Conservation (phyloP, 2,113 vertebrate species). For the Campylomormyrus tamandua region DNA sequence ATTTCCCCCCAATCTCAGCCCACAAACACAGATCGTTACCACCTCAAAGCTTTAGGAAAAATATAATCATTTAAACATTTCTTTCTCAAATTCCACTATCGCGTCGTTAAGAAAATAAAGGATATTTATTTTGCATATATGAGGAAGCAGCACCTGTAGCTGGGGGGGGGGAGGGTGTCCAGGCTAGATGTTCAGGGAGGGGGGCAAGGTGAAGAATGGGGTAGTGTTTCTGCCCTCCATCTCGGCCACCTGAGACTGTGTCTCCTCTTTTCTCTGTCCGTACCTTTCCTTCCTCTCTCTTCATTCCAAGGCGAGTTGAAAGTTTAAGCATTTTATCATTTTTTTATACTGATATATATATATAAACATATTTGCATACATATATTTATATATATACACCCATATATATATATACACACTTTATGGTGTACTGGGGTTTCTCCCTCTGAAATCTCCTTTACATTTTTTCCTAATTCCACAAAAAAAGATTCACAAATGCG, state of each 20-base stretch:
- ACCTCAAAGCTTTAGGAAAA: slow-evolving; percentile 25
- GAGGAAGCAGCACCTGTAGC: slow-evolving; percentile 68
- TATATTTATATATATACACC: slow-evolving; percentile 29
- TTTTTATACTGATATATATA: slow-evolving; percentile 47
- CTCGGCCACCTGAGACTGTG: slow-evolving; percentile 31
- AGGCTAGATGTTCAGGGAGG: slow-evolving; percentile 29
- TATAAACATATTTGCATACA: slow-evolving; percentile 42
- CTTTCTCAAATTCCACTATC: slow-evolving; percentile 34
- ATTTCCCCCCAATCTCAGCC: slow-evolving; percentile 3
- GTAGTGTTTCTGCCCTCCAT: slow-evolving; percentile 46
- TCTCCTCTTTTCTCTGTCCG: slow-evolving; percentile 36
- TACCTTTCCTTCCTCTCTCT: slow-evolving; percentile 24
- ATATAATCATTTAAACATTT: slow-evolving; percentile 26
- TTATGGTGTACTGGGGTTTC: slow-evolving; percentile 39
- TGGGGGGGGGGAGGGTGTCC: slow-evolving; percentile 43
- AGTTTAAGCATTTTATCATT: slow-evolving; percentile 42
- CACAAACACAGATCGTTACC: slow-evolving; percentile 21
- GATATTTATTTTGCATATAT: slow-evolving; percentile 69
- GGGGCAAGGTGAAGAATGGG: slow-evolving; percentile 29
- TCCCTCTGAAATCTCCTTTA: slow-evolving; percentile 48
- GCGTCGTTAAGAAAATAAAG: slow-evolving; percentile 50
- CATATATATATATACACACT: slow-evolving; percentile 43
- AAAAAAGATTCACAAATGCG: slow-evolving; percentile 34
- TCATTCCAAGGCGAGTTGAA: slow-evolving; percentile 40
- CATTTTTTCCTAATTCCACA: slow-evolving; percentile 33